Evolutionary conservation across 2,888 invertebrate species (phyloP).

Genomic region (Zootermopsis nevadensis): DNA sequence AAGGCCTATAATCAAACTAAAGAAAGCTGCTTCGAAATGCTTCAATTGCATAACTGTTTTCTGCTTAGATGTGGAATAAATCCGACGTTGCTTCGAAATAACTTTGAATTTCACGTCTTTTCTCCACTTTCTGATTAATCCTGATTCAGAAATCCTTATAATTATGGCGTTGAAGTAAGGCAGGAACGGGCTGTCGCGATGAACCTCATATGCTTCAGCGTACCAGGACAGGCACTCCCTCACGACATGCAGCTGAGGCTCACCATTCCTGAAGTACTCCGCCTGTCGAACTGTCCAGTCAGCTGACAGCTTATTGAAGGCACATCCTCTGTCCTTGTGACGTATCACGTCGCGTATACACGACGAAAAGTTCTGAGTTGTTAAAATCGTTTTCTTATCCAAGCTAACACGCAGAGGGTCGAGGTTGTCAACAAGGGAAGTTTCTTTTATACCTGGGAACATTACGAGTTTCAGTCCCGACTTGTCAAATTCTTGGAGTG

Average conservation of each 20-base stretch:
- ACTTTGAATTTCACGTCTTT: not conserved
- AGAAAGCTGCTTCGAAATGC: slow-evolving; percentile 2
- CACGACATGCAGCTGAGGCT: not conserved
- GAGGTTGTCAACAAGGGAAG: not conserved
- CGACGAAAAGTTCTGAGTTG: not conserved
- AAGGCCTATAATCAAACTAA: not conserved
- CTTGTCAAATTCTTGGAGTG: not conserved
- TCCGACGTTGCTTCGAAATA: not conserved
- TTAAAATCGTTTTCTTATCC: not conserved
- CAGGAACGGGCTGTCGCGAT: not conserved
- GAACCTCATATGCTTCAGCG: not conserved
- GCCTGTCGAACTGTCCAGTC: not conserved
- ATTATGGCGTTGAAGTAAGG: not conserved
- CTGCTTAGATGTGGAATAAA: not conserved
- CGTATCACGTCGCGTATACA: not conserved
- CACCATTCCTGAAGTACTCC: not conserved
- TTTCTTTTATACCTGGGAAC: slow-evolving; percentile 21
- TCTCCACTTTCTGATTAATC: slow-evolving; percentile 4
- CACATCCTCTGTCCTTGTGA: slow-evolving; percentile 5
- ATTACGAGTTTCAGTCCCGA: not conserved
- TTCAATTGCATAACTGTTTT: not conserved
- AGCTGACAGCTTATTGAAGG: not conserved
- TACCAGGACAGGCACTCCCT: slow-evolving; percentile 5
- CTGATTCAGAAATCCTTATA: slow-evolving; percentile 3
- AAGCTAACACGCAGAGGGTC: not conserved